phyloP scores from a whole-genome alignment of 2,797 vertebrate genomes.

The Danio aesculapii region DNA sequence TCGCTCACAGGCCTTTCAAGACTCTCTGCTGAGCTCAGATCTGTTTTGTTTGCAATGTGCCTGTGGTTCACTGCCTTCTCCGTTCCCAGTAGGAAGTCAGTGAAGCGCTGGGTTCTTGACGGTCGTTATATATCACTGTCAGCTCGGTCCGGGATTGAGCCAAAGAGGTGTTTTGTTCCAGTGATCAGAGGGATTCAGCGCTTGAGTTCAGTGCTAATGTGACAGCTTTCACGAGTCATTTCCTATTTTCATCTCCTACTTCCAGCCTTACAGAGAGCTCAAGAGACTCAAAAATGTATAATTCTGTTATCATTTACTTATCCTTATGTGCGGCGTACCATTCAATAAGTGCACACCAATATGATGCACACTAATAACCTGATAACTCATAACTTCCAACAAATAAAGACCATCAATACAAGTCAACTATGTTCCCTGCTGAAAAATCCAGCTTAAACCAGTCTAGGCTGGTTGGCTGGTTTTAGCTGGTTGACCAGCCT shows the following conservation, averaged over 20 bases:
- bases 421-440: too few relatives aligned
- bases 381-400: too few relatives aligned
- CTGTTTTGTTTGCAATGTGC: constrained; percentile 28
- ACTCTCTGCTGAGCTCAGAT: constrained; percentile 18
- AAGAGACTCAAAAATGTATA: background rate
- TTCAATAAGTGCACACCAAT: too few relatives aligned
- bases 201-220: constrained; percentile 48
- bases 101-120: constrained; percentile 39
- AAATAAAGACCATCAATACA: too few relatives aligned
- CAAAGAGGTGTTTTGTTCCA: constrained; percentile 53
- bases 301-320: background rate
- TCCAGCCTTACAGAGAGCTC: background rate
- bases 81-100: constrained; percentile 19
- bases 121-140: constrained; percentile 50
- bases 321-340: background rate
- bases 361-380: too few relatives aligned
- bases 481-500: too few relatives aligned
- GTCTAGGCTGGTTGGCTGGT: too few relatives aligned
- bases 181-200: constrained; percentile 50
- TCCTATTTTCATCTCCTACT: background rate
- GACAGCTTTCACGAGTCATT: constrained; percentile 54
- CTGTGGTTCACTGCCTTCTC: constrained; percentile 26
- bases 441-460: too few relatives aligned
- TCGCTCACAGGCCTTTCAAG: constrained; percentile 23
- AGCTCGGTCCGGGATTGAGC: constrained; percentile 37